A percentile compares a stretch with the other conserved stretches of the same genome.
Conservation (phyloP, 2,797 vertebrate species). For the Alectoris magna region DNA sequence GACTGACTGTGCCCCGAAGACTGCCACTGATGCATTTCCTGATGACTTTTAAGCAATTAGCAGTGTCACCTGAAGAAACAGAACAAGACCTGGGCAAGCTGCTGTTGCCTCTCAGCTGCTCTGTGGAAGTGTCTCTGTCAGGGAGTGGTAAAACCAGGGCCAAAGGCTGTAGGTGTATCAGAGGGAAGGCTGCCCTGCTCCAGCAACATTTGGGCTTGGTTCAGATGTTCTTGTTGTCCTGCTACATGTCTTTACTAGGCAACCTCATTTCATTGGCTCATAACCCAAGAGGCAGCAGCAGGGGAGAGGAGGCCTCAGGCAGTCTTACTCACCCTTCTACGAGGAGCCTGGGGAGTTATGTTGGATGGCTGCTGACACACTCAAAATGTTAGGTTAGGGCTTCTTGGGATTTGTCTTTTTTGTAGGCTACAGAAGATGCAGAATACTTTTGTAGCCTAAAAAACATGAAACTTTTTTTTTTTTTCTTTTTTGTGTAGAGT, state of each 20-base stretch:
- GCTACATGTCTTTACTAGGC: neutral
- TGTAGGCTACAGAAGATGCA: neutral
- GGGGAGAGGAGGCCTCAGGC: neutral
- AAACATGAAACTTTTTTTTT: neutral
- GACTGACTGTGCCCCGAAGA: neutral
- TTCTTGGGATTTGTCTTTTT: neutral
- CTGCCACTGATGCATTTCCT: neutral
- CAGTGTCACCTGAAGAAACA: neutral
- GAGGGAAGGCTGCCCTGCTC: neutral
- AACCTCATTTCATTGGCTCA: neutral
- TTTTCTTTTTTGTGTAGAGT: neutral
- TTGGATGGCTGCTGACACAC: neutral
- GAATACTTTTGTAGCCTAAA: conserved; percentile 28
- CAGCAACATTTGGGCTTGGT: neutral
- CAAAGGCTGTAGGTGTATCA: neutral
- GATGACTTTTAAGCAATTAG: neutral
- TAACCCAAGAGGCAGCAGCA: neutral
- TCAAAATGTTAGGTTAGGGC: neutral
- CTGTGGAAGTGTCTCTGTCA: neutral
- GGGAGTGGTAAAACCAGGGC: neutral
- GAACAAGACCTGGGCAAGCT: neutral
- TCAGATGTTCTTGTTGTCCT: neutral
- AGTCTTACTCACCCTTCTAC: neutral
- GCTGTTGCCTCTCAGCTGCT: neutral
- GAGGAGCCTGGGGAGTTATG: neutral